Evolutionary conservation across 1,140 invertebrate species (phyloP), one percentile per base, ranked within the genome.

Genomic region (Sarcophaga peregrina): DNA sequence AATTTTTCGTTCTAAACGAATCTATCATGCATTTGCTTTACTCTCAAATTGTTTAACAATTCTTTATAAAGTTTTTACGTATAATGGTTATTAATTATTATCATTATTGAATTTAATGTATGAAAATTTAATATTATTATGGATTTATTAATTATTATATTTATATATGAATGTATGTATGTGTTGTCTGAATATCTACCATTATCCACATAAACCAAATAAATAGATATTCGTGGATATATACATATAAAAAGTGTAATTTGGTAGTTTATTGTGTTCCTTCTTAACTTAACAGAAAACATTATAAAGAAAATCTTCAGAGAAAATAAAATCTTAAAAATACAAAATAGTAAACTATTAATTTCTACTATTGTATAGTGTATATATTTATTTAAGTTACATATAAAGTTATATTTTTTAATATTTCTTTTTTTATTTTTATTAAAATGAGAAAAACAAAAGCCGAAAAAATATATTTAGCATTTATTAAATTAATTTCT

Each of bases 1-100:
- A 50, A 76, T 78, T 78, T 78, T 78, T 78, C 75, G 75, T 78
- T 78, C 75, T 78, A 78, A 78, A 78, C 75, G 75, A 78, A 78
- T 78, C 75, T 78, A 52, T 78, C 75, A 78, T 78, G 47, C 75
- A 78, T 78, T 78, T 78, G 75, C 75, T 78, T 78, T 78, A 78
- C 75, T 78, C 75, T 78, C 75, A 78, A 78, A 78, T 78, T 78
- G 75, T 78, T 78, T 20, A 78, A 78, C 75, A 78, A 78, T 78
- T 78, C 75, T 52, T 78, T 78, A 78, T 50, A 50, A 46, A 50
- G 50, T 50, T 78, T 47, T 76, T 17, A 78, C 20, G 62, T 68
- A 68, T 68, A 68, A 58, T 58, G 54, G 13, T 58, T 47, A 76
- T n/a, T 15, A 76, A 78, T 50, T 78, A 50, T 68, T 78, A 78